These are phyloP conservation scores for Pachyrhynchus sulphureomaculatus DNA, from an alignment of 1,140 invertebrate species.

Conservation along the genomic window DNA sequence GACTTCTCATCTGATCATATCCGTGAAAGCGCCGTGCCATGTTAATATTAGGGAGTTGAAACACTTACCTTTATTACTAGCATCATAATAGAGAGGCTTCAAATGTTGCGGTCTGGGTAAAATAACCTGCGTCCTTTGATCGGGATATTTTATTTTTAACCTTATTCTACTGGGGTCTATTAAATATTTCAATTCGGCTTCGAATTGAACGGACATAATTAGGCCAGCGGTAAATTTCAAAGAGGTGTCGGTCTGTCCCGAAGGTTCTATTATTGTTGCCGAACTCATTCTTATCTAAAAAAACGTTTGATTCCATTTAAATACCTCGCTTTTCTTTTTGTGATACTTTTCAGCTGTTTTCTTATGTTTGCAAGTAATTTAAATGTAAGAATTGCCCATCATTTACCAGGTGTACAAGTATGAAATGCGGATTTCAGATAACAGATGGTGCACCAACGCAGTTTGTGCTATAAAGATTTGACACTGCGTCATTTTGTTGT, in stretches of 20 bases:
- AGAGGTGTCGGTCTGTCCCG: slow-evolving; percentile 76
- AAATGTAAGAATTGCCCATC: not conserved
- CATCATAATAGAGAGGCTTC: slow-evolving; percentile 55
- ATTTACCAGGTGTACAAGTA: no score
- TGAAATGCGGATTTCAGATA: no score
- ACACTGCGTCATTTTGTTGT: no score
- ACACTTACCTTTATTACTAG: slow-evolving; percentile 29
- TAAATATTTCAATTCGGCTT: slow-evolving; percentile 82
- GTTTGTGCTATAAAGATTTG: no score
- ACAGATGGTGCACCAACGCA: no score
- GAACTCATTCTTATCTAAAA: slow-evolving; percentile 71
- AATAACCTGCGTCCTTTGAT: slow-evolving; percentile 82
- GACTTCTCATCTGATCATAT: no score
- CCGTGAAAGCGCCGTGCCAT: no score
- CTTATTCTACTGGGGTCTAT: slow-evolving; percentile 70
- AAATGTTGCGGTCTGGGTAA: slow-evolving; percentile 73
- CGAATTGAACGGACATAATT: slow-evolving; percentile 80
- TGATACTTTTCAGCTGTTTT: not conserved
- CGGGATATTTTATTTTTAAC: slow-evolving; percentile 88
- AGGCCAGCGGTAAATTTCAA: slow-evolving; percentile 93
- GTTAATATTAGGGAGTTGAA: no score
- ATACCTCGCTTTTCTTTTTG: not conserved
- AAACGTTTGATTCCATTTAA: slow-evolving; percentile 1
- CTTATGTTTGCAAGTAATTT: no score
- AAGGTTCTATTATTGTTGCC: slow-evolving; percentile 83